Percentiles rank a stretch among this genome's conserved stretches.
These are phyloP conservation scores for Spongilla lacustris DNA, from an alignment of 37 sponge, comb jelly and placozoan species.

Conservation along the genomic window DNA sequence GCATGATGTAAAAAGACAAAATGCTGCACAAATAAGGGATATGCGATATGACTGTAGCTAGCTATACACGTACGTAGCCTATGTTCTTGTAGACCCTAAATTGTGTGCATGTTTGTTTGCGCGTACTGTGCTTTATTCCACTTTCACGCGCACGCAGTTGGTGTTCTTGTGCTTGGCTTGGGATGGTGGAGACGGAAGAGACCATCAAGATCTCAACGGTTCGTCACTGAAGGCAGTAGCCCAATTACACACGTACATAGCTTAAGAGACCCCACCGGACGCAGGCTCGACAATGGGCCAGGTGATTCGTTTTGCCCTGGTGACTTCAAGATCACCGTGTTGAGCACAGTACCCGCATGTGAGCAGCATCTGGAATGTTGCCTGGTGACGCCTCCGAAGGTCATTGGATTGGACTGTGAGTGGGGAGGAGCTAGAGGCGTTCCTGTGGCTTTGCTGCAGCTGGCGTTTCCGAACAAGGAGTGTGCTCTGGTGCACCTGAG, in stretches of 20 bases:
- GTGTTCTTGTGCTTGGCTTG: neutral
- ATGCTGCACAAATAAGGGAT: neutral
- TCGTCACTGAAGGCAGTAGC: neutral
- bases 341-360: neutral
- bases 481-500: conserved; percentile 49
- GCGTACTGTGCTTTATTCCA: neutral
- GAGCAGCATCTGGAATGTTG: neutral
- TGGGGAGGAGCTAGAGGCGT: conserved; percentile 27
- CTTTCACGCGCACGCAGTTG: neutral
- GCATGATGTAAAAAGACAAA: neutral
- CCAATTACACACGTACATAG: neutral
- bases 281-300: neutral
- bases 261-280: neutral
- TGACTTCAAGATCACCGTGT: neutral
- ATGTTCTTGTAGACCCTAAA: too few species aligned
- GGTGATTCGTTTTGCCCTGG: neutral
- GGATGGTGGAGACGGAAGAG: neutral
- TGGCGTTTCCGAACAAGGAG: conserved; percentile 53
- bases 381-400: neutral
- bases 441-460: conserved; percentile 75
- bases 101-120: too few species aligned
- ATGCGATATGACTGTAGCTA: too few species aligned
- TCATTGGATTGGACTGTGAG: conserved; percentile 80
- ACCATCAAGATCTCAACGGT: neutral
- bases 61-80: too few species aligned